phyloP scores from a whole-genome alignment of 2,113 vertebrate genomes.

The Gambusia holbrooki region DNA sequence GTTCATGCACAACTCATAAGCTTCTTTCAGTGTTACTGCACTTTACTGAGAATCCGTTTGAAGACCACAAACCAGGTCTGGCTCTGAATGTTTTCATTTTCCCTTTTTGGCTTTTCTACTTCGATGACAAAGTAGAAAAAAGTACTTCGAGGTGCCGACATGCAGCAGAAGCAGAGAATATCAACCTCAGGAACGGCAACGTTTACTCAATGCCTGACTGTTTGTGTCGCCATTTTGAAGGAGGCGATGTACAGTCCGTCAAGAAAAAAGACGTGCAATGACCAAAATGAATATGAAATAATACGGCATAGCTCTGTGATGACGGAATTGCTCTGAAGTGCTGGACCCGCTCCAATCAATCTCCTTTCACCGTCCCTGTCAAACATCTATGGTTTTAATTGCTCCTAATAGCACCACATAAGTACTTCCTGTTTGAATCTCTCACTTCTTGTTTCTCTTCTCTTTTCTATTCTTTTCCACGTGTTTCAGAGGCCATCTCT shows the following conservation, averaged over 20 bases:
- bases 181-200: not conserved
- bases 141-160: not conserved
- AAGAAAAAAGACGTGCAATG: not conserved
- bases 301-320: not conserved
- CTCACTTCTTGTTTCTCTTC: slow-evolving; percentile 86
- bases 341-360: slow-evolving; percentile 37
- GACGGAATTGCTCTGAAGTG: slow-evolving; percentile 39
- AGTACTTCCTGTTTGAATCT: slow-evolving; percentile 88
- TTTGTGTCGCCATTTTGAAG: not conserved
- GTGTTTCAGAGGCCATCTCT: slow-evolving; percentile 75
- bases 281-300: not conserved
- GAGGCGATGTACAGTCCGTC: not conserved
- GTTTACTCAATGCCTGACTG: too few species aligned
- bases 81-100: slow-evolving; percentile 51
- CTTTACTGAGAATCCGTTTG: slow-evolving; percentile 36
- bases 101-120: slow-evolving; percentile 61
- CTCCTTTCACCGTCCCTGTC: slow-evolving; percentile 57
- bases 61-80: slow-evolving; percentile 67
- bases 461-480: slow-evolving; percentile 12
- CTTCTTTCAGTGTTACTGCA: slow-evolving; percentile 24
- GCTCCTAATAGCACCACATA: slow-evolving; percentile 80
- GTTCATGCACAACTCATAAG: slow-evolving; percentile 25
- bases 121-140: slow-evolving; percentile 35
- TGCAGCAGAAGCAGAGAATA: not conserved
- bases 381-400: slow-evolving; percentile 59